These are phyloP conservation scores for Exaiptasia diaphana DNA, from an alignment of 64 coral and sea anemone species.

Conservation along the genomic window DNA sequence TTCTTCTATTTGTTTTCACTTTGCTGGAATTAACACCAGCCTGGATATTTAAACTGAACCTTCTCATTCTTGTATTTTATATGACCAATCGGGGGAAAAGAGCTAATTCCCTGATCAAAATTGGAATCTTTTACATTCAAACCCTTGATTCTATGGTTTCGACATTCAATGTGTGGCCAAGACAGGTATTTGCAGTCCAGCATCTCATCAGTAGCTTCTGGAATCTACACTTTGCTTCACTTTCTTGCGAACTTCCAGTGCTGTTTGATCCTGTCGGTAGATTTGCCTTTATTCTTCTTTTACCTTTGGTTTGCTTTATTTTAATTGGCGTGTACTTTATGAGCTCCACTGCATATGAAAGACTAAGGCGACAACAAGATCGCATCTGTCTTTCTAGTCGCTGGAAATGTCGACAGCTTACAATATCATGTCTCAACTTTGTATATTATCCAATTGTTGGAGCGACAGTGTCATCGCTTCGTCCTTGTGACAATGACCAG, in stretches of 20 bases:
- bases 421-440: slow-evolving; percentile 35
- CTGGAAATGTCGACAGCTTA: slow-evolving; percentile 37
- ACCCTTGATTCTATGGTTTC: slow-evolving; percentile 61
- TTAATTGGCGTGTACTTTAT: slow-evolving; percentile 21
- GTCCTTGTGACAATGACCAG: slow-evolving; percentile 38
- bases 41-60: slow-evolving; percentile 30
- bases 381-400: not conserved
- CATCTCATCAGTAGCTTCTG: slow-evolving; percentile 63
- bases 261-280: slow-evolving; percentile 58
- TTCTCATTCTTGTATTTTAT: slow-evolving; percentile 30
- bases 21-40: slow-evolving; percentile 27
- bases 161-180: slow-evolving; percentile 43
- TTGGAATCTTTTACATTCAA: slow-evolving; percentile 61
- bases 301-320: slow-evolving; percentile 24
- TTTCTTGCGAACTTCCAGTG: slow-evolving; percentile 46
- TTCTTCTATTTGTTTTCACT: slow-evolving; percentile 23
- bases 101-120: slow-evolving; percentile 53
- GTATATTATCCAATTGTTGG: slow-evolving; percentile 61
- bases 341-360: not conserved
- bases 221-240: slow-evolving; percentile 56
- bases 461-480: slow-evolving; percentile 30
- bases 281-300: slow-evolving; percentile 49
- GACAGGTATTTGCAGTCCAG: slow-evolving; percentile 24
- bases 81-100: slow-evolving; percentile 27
- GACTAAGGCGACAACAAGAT: not conserved